phyloP scores from a whole-genome alignment of 2,113 vertebrate genomes.

The Murina feae region DNA sequence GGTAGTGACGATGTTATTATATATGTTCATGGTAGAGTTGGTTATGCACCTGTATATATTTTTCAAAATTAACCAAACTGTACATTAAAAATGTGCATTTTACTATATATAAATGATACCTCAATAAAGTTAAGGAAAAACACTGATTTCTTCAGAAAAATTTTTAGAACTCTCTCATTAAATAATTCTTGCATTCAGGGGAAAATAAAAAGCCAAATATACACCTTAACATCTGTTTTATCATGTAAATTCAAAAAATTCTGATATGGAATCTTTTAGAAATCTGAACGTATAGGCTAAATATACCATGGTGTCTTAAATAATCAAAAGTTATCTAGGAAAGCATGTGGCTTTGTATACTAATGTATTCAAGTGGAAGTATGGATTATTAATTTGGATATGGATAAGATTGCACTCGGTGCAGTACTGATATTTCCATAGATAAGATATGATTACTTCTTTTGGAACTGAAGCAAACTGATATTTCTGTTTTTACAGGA shows the following conservation, averaged over 20 bases:
- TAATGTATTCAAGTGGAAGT: neutral
- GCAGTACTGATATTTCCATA: neutral
- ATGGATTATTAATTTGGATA: neutral
- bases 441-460: neutral
- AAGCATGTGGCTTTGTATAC: neutral
- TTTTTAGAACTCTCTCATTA: neutral
- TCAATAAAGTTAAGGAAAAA: neutral
- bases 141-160: neutral
- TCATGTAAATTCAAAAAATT: neutral
- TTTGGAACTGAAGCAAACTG: slow-evolving; percentile 11
- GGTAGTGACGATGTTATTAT: neutral
- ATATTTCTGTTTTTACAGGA: neutral
- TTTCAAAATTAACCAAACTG: neutral
- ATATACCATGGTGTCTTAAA: neutral
- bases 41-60: neutral
- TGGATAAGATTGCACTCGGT: neutral
- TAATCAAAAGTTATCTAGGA: neutral
- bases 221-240: neutral
- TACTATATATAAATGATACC: neutral
- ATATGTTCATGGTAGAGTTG: neutral
- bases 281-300: neutral
- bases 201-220: neutral
- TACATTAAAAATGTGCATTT: neutral
- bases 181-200: neutral
- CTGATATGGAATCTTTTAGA: neutral